Conservation (phyloP, 2,888 invertebrate genomes). For the Matsumyia berberina region DNA sequence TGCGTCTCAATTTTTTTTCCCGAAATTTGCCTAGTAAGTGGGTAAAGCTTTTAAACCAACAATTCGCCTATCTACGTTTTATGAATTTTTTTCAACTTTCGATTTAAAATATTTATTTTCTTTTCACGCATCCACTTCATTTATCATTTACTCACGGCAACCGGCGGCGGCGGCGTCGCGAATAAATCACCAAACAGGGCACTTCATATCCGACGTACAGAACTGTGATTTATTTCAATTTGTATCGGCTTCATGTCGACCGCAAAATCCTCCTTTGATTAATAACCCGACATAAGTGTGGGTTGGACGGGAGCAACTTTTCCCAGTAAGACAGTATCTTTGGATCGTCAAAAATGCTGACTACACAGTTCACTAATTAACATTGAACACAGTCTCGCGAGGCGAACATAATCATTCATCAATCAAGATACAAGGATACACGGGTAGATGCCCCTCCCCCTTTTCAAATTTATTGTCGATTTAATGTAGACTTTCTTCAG, state of each 20-base stretch:
- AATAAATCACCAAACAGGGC: constrained; percentile 3
- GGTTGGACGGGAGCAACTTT: background rate
- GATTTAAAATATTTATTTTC: background rate
- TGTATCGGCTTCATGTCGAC: constrained; percentile 54
- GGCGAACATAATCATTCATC: constrained; percentile 24
- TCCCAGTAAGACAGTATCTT: constrained; percentile 8
- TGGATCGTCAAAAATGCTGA: constrained; percentile 37
- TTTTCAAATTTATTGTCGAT: constrained; percentile 42
- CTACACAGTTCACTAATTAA: constrained; percentile 40
- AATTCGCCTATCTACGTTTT: too few relatives aligned
- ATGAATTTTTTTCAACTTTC: too few relatives aligned
- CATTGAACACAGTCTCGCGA: constrained; percentile 13
- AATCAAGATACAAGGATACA: constrained; percentile 26
- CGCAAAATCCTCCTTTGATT: constrained; percentile 52
- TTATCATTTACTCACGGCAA: constrained; percentile 9
- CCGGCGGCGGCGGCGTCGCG: background rate
- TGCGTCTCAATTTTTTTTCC: too few relatives aligned
- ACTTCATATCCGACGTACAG: constrained; percentile 17
- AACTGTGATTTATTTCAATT: constrained; percentile 54
- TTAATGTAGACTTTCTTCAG: constrained; percentile 21
- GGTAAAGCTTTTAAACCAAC: too few relatives aligned
- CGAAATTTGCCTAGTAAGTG: too few relatives aligned
- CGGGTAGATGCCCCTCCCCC: background rate
- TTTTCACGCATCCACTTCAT: background rate
- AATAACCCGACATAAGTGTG: constrained; percentile 22